A percentile compares a stretch with the other conserved stretches of the same genome.
These are phyloP conservation scores for Megaustenia siamemsis DNA, from an alignment of 2,888 invertebrate species.

Conservation along the genomic window DNA sequence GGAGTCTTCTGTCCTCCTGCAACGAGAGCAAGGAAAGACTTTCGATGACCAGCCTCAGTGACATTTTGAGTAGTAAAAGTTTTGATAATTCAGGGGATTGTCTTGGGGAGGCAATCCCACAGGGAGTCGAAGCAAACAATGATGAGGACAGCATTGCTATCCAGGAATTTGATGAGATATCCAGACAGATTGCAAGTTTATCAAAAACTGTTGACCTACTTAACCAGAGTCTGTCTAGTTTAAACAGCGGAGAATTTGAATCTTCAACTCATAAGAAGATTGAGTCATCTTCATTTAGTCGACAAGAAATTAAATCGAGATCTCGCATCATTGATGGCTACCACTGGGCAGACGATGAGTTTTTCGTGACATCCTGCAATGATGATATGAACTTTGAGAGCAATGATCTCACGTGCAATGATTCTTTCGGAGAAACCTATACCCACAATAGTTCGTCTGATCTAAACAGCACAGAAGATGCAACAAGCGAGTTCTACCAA, in stretches of 20 bases:
- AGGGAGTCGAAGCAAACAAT: background rate
- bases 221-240: conserved; percentile 71
- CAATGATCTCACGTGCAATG: conserved; percentile 66
- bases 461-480: conserved; percentile 45
- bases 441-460: conserved; percentile 36
- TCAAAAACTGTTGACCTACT: conserved; percentile 74
- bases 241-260: conserved; percentile 69
- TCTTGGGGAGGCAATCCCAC: background rate
- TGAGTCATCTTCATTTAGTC: background rate
- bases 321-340: conserved; percentile 69
- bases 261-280: conserved; percentile 22
- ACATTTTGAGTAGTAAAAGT: conserved; percentile 39
- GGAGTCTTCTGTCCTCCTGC: conserved; percentile 60
- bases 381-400: conserved; percentile 70
- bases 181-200: conserved; percentile 70
- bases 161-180: conserved; percentile 72
- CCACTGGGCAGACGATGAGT: conserved; percentile 75
- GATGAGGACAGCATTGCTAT: conserved; percentile 34
- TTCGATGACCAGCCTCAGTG: conserved; percentile 40
- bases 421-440: conserved; percentile 57
- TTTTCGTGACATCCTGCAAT: conserved; percentile 71
- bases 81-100: conserved; percentile 9
- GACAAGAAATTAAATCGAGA: background rate
- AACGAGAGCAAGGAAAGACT: conserved; percentile 45
- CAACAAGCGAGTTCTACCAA: conserved; percentile 40